Base-by-base conservation (phyloP, 2,797 vertebrate species). In the Brachymystax lenok region DNA sequence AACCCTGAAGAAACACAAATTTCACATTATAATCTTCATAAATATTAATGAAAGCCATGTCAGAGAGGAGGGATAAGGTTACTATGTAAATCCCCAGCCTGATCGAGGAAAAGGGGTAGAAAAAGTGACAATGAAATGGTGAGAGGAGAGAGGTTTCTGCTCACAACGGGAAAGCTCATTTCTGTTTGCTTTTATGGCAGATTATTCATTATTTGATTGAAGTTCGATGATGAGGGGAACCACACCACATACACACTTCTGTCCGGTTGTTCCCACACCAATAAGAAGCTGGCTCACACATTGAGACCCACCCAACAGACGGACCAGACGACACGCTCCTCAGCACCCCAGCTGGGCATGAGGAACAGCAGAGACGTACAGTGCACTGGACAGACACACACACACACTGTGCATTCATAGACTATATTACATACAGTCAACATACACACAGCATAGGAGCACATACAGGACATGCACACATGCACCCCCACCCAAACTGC, bases 31-130 rank as follows among this genome's bases (percentile, higher is more conserved):
- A 71, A 52, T 66, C 71, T 33, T 73, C 61, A 30, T 64, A 13
- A 33, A 71, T 66, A 40, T 72, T 54, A 52, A 72, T 77, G 40
- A 6, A 12, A 61, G 68, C 14, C 7, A n/a, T 71, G 46, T 14
- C 40, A 35, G 30, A 30, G 46, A 54, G 61, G 4, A 73, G 17
- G 19, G 40, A 72, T 12, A 28, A 0, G 66, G 51, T 28, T 19
- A 56, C n/a, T 73, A 74, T 12, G 64, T 17, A 33, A 33, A 67
- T 67, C 4, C 5, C 24, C 59, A 61, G 59, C 59, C 59, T 21
- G 61, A 64, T 3, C 24, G 0, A 46, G 8, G 27, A 79, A 77
- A 80, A 71, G 13, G n/a, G 56, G 12, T 46, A 28, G 7, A 27
- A 24, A 46, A 56, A 73, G 54, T 13, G 28, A 61, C 28, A 35